Conservation (phyloP, 2,113 vertebrate genomes). For the Beaufortia kweichowensis region DNA sequence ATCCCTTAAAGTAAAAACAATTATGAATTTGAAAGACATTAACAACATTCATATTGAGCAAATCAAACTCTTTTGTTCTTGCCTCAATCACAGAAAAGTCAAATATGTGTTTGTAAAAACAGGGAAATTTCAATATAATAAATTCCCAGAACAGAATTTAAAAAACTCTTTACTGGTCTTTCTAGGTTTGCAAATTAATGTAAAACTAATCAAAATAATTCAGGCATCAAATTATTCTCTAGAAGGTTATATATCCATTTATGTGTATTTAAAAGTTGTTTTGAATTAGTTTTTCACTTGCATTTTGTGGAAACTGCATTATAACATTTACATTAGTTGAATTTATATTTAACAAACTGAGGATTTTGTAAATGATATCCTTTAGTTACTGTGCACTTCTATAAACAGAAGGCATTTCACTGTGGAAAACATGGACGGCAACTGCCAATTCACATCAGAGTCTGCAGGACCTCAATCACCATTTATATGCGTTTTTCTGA, state of each 20-base stretch:
- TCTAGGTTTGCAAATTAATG: too few species aligned
- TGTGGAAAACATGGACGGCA: not conserved
- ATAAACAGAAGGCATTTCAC: not conserved
- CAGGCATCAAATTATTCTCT: too few species aligned
- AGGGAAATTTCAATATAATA: too few species aligned
- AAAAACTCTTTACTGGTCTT: too few species aligned
- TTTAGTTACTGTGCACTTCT: not conserved
- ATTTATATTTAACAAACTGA: too few species aligned
- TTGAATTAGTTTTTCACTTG: too few species aligned
- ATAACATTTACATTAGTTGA: too few species aligned
- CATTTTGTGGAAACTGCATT: not conserved
- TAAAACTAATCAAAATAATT: too few species aligned
- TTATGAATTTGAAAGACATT: not conserved
- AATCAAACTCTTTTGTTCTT: not conserved
- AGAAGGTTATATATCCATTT: too few species aligned
- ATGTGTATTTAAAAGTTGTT: too few species aligned
- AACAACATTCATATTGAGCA: not conserved
- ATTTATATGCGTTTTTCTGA: slow-evolving; percentile 38
- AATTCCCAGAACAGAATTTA: not conserved
- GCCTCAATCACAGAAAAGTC: not conserved
- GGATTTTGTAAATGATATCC: not conserved
- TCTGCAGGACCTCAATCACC: too few species aligned
- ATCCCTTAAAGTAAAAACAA: slow-evolving; percentile 74
- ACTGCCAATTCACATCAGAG: too few species aligned
- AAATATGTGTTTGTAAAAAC: not conserved